Evolutionary conservation across 2,113 vertebrate genomes (phyloP).

Genomic region (Galbula dea): DNA sequence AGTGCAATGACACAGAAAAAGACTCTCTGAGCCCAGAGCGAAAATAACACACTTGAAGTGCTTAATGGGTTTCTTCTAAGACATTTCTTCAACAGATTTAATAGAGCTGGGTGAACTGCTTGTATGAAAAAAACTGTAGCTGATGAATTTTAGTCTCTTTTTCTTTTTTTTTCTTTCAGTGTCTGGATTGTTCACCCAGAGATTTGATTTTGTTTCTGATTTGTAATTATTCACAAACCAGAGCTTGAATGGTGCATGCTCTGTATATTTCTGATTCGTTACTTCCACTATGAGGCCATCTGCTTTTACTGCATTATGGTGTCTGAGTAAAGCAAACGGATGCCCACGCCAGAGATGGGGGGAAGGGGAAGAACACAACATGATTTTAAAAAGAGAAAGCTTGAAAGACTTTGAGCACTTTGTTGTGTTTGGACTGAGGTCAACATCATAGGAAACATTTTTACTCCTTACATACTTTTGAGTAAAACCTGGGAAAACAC

Average conservation of each 20-base stretch:
- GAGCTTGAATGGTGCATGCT: fast-evolving
- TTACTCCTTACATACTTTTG: neutral
- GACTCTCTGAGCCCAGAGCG: slow-evolving; percentile 23
- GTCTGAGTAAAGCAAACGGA: fast-evolving
- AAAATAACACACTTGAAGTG: slow-evolving; percentile 63
- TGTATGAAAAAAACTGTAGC: neutral
- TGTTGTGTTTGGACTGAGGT: neutral
- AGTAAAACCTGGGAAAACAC: neutral
- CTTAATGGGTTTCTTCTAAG: slow-evolving; percentile 53
- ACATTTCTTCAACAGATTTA: slow-evolving; percentile 45
- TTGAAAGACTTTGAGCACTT: neutral
- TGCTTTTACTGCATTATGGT: neutral
- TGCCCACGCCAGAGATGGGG: neutral
- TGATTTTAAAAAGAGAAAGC: neutral
- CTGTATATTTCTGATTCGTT: neutral
- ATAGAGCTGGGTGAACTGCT: slow-evolving; percentile 37
- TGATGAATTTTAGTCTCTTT: neutral
- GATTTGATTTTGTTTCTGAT: neutral
- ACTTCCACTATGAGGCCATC: neutral
- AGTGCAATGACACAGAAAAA: slow-evolving; percentile 62
- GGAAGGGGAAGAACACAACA: neutral
- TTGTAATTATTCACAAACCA: neutral
- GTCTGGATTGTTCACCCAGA: neutral
- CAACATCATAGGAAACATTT: neutral
- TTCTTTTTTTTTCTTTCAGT: neutral